Evolutionary conservation across 2,797 vertebrate species (phyloP).

Genomic region (Morelia viridis): DNA sequence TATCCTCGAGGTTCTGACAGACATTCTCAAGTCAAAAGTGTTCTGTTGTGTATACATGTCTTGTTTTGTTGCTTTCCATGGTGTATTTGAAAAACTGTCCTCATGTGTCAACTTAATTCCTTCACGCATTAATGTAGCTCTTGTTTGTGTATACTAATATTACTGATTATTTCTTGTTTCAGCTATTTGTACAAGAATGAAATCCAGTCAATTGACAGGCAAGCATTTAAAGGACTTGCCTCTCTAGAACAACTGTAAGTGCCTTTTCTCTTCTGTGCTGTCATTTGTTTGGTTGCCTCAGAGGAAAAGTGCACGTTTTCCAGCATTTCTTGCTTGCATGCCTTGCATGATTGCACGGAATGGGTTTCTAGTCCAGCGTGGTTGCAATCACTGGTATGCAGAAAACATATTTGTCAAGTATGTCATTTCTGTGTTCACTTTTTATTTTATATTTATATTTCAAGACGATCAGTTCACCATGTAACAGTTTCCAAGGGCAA

Average conservation of each 20-base stretch:
- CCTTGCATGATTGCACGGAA: slow-evolving; percentile 71
- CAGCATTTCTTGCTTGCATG: slow-evolving; percentile 75
- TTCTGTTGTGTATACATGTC: slow-evolving; percentile 50
- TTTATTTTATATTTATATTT: slow-evolving; percentile 41
- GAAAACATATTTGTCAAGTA: slow-evolving; percentile 49
- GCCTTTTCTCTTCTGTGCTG: slow-evolving; percentile 72
- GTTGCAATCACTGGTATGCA: slow-evolving; percentile 58
- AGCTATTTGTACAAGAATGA: slow-evolving; percentile 99
- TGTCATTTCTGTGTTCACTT: slow-evolving; percentile 59
- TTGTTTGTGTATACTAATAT: slow-evolving; percentile 83
- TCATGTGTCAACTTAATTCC: slow-evolving; percentile 60
- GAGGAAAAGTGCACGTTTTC: slow-evolving; percentile 66
- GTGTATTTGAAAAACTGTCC: slow-evolving; percentile 61
- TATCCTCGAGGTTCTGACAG: slow-evolving; percentile 20
- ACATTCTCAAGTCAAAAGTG: slow-evolving; percentile 40
- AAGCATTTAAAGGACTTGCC: slow-evolving; percentile 99
- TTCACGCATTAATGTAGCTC: slow-evolving; percentile 61
- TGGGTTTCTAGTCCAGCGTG: slow-evolving; percentile 55
- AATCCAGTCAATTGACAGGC: slow-evolving; percentile 99
- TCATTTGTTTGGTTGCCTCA: slow-evolving; percentile 62
- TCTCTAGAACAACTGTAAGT: slow-evolving; percentile 99
- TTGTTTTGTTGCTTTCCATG: slow-evolving; percentile 48
- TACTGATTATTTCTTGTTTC: slow-evolving; percentile 92
- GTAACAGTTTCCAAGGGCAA: slow-evolving; percentile 17
- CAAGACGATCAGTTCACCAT: neutral